Evolutionary conservation across 2,888 invertebrate genomes (phyloP).

Genomic region (Dicyrtoma fusca): DNA sequence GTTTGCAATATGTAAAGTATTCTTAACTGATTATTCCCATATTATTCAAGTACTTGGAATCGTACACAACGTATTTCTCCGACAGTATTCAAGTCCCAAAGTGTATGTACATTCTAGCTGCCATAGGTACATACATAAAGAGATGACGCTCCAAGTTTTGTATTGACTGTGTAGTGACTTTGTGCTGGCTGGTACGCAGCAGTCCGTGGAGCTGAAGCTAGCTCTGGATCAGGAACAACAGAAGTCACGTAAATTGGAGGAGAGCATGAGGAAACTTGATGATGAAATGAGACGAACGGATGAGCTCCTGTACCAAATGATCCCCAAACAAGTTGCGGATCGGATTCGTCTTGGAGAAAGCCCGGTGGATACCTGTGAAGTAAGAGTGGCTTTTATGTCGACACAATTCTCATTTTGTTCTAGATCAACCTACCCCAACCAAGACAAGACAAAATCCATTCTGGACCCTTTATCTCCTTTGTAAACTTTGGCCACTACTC

Average conservation of each 20-base stretch:
- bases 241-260: slow-evolving; percentile 93
- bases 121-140: neutral
- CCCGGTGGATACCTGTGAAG: slow-evolving; percentile 96
- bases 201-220: slow-evolving; percentile 92
- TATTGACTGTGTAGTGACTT: slow-evolving; percentile 70
- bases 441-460: too few species aligned
- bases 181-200: slow-evolving; percentile 95
- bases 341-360: slow-evolving; percentile 90
- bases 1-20: too few species aligned
- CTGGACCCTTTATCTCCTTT: too few species aligned
- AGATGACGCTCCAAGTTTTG: neutral
- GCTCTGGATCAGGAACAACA: slow-evolving; percentile 95
- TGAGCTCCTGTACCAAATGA: slow-evolving; percentile 96
- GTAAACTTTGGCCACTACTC: too few species aligned
- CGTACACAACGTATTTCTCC: too few species aligned
- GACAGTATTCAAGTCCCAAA: too few species aligned
- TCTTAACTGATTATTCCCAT: too few species aligned
- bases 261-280: slow-evolving; percentile 93
- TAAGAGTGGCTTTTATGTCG: too few species aligned
- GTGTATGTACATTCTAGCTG: too few species aligned
- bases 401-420: too few species aligned
- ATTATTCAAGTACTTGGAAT: too few species aligned
- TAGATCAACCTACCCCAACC: too few species aligned
- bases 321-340: slow-evolving; percentile 96
- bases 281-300: slow-evolving; percentile 96